These are phyloP conservation scores for Grapholita molesta DNA, from an alignment of 1,140 invertebrate genomes.

Conservation along the genomic window DNA sequence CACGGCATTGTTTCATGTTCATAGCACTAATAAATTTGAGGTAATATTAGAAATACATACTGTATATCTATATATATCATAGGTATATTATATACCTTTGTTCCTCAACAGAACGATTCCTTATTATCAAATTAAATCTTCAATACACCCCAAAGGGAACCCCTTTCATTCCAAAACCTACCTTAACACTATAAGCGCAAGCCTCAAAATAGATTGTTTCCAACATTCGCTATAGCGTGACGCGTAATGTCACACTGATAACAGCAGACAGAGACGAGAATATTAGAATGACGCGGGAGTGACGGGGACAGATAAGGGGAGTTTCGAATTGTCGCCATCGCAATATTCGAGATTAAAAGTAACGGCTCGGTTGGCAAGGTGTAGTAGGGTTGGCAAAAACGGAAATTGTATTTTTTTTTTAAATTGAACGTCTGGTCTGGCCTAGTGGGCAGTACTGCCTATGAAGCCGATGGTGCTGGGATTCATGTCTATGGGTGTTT, in stretches of 20 bases:
- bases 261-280: constrained; percentile 24
- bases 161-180: not conserved
- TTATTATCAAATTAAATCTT: constrained; percentile 14
- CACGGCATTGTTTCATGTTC: no score
- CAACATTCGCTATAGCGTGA: not conserved
- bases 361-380: constrained; percentile 52
- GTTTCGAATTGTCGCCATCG: constrained; percentile 54
- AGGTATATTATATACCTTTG: not conserved
- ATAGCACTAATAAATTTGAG: no score
- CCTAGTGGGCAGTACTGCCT: no score
- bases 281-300: constrained; percentile 15
- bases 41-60: no score
- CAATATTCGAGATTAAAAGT: constrained; percentile 72
- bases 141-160: not conserved
- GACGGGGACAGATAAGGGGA: constrained; percentile 32
- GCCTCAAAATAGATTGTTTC: not conserved
- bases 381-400: not conserved
- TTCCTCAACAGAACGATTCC: not conserved
- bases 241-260: not conserved
- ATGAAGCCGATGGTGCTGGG: no score
- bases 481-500: no score
- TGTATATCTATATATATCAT: not conserved
- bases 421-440: no score
- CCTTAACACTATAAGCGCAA: not conserved
- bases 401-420: not conserved